These are phyloP conservation scores for Diacarnus erythraeanus DNA, from an alignment of 37 sponge, comb jelly and placozoan species.

Conservation along the genomic window DNA sequence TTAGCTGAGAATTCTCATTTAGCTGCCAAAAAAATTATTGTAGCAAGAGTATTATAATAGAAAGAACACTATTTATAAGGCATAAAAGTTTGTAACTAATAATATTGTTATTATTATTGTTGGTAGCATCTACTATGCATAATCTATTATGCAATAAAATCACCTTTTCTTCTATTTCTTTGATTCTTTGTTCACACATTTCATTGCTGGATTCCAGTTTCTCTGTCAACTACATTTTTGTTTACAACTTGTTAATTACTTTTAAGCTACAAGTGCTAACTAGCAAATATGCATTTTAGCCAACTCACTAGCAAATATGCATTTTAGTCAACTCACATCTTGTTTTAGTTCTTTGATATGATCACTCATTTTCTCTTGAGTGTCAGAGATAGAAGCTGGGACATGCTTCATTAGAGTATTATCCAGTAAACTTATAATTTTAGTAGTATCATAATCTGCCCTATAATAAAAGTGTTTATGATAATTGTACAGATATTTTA, in stretches of 20 bases:
- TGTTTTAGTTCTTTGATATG: background rate
- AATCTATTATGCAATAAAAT: background rate
- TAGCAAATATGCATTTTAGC: slow-evolving; percentile 1
- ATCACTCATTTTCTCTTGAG: background rate
- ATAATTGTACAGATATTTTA: no score
- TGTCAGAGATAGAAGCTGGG: background rate
- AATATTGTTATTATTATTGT: background rate
- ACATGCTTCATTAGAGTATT: background rate
- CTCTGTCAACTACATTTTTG: no score
- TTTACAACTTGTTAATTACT: no score
- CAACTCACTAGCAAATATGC: background rate
- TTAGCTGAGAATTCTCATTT: background rate
- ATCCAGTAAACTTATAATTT: background rate
- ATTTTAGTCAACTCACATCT: background rate
- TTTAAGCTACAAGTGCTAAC: background rate
- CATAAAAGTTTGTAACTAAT: no score
- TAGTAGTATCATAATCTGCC: slow-evolving; percentile 1
- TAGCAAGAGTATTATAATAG: no score
- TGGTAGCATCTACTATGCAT: background rate
- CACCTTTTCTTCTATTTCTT: slow-evolving; percentile 13
- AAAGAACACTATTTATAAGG: no score
- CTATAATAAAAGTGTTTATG: background rate
- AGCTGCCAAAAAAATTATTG: background rate
- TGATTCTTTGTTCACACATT: background rate
- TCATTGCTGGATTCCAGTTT: background rate